Percentiles rank a stretch among this genome's conserved stretches.
Evolutionary conservation across 2,113 vertebrate species (phyloP).

Genomic region (Channa argus): DNA sequence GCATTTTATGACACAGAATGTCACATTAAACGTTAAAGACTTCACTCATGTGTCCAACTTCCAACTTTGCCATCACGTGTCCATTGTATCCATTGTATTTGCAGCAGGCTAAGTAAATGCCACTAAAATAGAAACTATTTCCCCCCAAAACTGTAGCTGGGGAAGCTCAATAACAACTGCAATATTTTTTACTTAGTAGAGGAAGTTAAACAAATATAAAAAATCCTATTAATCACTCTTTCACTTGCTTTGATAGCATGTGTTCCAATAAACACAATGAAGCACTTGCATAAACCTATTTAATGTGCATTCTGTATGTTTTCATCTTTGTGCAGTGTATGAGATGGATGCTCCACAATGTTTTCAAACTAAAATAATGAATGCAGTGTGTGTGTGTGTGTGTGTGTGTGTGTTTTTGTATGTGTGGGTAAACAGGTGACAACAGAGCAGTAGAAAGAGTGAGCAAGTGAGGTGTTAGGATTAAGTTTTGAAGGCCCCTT

Average conservation of each 20-base stretch:
- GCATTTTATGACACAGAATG: too few species aligned
- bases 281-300: too few species aligned
- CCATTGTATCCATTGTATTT: constrained; percentile 19
- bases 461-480: constrained; percentile 11
- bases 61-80: constrained; percentile 15
- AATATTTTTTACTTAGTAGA: not conserved
- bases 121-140: constrained; percentile 19
- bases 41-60: too few species aligned
- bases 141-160: not conserved
- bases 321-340: constrained; percentile 4
- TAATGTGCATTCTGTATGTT: not conserved
- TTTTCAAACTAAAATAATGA: too few species aligned
- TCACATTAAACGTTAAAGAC: too few species aligned
- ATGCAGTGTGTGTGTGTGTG: too few species aligned
- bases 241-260: not conserved
- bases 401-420: too few species aligned
- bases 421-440: constrained; percentile 38
- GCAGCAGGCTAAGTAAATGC: constrained; percentile 23
- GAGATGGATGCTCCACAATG: not conserved
- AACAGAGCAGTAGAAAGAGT: constrained; percentile 10
- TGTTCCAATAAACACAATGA: too few species aligned
- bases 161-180: constrained; percentile 3
- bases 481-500: constrained; percentile 25
- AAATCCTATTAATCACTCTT: constrained; percentile 23
- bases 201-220: constrained; percentile 16